These are phyloP conservation scores for Campaea margaritaria DNA, from an alignment of 2,888 invertebrate genomes.

Conservation along the genomic window DNA sequence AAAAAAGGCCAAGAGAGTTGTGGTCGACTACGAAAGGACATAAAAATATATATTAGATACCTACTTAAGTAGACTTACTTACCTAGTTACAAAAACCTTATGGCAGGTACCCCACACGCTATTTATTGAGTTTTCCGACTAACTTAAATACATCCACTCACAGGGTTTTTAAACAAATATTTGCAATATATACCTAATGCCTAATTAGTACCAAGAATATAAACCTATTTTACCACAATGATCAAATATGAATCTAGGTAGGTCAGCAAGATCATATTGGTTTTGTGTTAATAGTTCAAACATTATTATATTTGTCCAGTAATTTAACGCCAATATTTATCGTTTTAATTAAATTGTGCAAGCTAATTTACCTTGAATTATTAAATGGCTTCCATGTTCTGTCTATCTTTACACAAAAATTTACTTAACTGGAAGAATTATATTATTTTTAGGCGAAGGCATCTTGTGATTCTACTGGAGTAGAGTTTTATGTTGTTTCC, in stretches of 20 bases:
- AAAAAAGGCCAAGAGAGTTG: too few species aligned
- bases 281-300: slow-evolving; percentile 50
- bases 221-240: slow-evolving; percentile 34
- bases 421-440: too few species aligned
- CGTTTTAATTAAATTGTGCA: slow-evolving; percentile 54
- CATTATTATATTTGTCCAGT: slow-evolving; percentile 46
- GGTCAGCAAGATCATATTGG: slow-evolving; percentile 43
- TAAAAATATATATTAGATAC: too few species aligned
- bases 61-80: too few species aligned
- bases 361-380: slow-evolving; percentile 50
- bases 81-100: too few species aligned
- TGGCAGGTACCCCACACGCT: too few species aligned
- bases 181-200: slow-evolving; percentile 18
- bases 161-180: slow-evolving; percentile 13
- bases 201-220: slow-evolving; percentile 19
- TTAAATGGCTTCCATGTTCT: slow-evolving; percentile 18
- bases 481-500: slow-evolving; percentile 5
- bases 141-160: too few species aligned
- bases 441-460: too few species aligned
- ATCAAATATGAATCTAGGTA: slow-evolving; percentile 37
- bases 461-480: neutral
- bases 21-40: too few species aligned
- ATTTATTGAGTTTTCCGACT: too few species aligned
- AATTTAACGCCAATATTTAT: slow-evolving; percentile 55
- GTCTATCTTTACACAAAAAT: neutral